phyloP scores from a whole-genome alignment of 1,140 invertebrate genomes.

The Lepidurus apus region DNA sequence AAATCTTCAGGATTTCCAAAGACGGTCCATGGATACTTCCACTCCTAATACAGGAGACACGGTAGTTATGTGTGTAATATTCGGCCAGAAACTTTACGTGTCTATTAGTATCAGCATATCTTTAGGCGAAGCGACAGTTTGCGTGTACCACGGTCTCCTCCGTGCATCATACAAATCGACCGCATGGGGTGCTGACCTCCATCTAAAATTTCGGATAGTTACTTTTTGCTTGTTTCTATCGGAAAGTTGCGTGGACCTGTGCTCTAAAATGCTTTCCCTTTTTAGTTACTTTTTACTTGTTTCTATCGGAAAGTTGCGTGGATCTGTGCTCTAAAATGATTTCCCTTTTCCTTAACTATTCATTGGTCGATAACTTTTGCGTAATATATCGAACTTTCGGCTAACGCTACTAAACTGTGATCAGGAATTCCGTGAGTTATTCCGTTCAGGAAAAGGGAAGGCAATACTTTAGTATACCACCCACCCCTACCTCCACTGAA shows the following conservation, averaged over 20 bases:
- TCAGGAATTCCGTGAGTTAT: no score
- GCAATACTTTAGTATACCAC: no score
- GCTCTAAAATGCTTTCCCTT: no score
- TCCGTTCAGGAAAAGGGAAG: no score
- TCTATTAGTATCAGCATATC: slow-evolving; percentile 31
- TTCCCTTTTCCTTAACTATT: no score
- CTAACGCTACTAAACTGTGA: no score
- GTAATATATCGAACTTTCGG: no score
- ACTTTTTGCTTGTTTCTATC: not conserved
- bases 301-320: not conserved
- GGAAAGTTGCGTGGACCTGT: not conserved
- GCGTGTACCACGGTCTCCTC: slow-evolving; percentile 52
- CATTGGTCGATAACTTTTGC: no score
- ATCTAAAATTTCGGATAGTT: slow-evolving; percentile 35
- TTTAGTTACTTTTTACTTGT: not conserved
- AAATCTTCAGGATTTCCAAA: slow-evolving; percentile 56
- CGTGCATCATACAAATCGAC: slow-evolving; percentile 50
- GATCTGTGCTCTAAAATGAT: not conserved
- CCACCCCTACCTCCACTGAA: no score
- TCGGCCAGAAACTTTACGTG: slow-evolving; percentile 22
- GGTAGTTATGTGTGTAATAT: slow-evolving; percentile 15
- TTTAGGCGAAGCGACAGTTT: slow-evolving; percentile 49
- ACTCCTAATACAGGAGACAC: slow-evolving; percentile 45
- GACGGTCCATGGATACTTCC: slow-evolving; percentile 59
- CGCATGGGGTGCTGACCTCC: slow-evolving; percentile 38